Evolutionary conservation across 2,888 invertebrate species (phyloP).

Genomic region (Augiades crinisus): DNA sequence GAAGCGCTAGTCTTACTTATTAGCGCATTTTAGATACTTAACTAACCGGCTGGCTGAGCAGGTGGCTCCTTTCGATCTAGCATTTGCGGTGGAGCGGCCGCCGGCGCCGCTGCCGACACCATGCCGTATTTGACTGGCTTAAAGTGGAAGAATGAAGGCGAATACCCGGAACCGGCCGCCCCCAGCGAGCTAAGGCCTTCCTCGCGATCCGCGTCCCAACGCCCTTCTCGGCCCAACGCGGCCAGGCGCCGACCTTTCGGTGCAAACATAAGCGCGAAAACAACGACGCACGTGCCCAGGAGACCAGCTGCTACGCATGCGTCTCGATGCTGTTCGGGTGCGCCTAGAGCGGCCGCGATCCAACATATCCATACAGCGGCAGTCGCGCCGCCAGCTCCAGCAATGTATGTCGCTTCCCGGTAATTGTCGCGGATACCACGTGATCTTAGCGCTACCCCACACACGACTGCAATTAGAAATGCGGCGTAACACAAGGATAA

Average conservation of each 20-base stretch:
- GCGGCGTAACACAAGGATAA: slow-evolving; percentile 92
- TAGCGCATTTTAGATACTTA: slow-evolving; percentile 78
- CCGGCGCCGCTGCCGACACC: slow-evolving; percentile 77
- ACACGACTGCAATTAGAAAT: slow-evolving; percentile 91
- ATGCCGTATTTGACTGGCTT: slow-evolving; percentile 92
- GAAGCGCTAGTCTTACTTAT: slow-evolving; percentile 71
- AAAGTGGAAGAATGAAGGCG: slow-evolving; percentile 96
- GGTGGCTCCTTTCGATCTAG: slow-evolving; percentile 79
- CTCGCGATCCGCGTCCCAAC: slow-evolving; percentile 90
- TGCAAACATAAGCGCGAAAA: slow-evolving; percentile 96
- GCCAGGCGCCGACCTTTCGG: slow-evolving; percentile 95
- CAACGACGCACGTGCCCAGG: slow-evolving; percentile 90
- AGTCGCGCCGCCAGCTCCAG: slow-evolving; percentile 91
- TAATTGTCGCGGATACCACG: slow-evolving; percentile 96
- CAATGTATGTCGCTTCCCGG: slow-evolving; percentile 95
- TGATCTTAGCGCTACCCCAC: slow-evolving; percentile 91
- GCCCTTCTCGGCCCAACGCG: slow-evolving; percentile 94
- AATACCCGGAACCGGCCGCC: slow-evolving; percentile 90
- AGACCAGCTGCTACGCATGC: slow-evolving; percentile 95
- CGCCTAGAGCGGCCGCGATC: slow-evolving; percentile 90
- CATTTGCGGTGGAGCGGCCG: slow-evolving; percentile 62
- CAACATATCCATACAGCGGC: slow-evolving; percentile 94
- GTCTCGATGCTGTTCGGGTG: slow-evolving; percentile 89
- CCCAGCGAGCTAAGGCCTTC: slow-evolving; percentile 91
- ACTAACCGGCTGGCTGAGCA: slow-evolving; percentile 81